Evolutionary conservation across 2,113 vertebrate species (phyloP), one percentile per base, ranked within the genome.

Genomic region (Pica pica): DNA sequence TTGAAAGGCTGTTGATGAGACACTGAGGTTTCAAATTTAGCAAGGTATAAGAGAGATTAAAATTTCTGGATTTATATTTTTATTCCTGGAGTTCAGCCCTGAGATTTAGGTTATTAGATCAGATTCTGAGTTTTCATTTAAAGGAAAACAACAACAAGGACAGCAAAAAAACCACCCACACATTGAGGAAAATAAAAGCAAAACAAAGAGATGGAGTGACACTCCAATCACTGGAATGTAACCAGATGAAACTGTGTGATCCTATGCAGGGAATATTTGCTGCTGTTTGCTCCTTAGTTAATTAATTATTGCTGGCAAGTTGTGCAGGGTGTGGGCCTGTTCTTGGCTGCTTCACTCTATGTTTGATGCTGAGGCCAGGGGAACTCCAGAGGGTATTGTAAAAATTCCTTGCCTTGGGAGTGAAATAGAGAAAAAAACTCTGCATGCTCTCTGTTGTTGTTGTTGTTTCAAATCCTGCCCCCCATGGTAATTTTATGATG

Each of bases 291-390:
- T 97, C 39, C 94, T 90, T 74, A 85, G 94, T 93, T 96, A 97
- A 97, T 96, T 97, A 97, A 97, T 97, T 96, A 93, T 93, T 94
- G 92, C 92, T 97, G 96, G 95, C 96, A 96, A 95, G 96, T 90
- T 83, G 68, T 57, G 35, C 18, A 92, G 95, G 96, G 96, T 96
- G 96, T 97, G 94, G 96, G 90, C 95, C 94, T 95, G 92, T 70
- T 95, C 86, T 97, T 97, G 96, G 96, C 96, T 97, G 92, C 95
- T 95, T 71, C 55, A 28, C 79, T 94, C 73, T 55, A 90, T 92
- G 95, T 97, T 97, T 97, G 96, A 97, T 96, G 95, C 96, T 89
- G 94, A 90, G 94, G 95, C 96, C 96, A 97, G 96, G 96, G 96
- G 96, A 97, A 97, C 95, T 97, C 96, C 96, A 97, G 86, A 97